phyloP scores from a whole-genome alignment of 1,140 invertebrate genomes.

The Drosophila nasuta region DNA sequence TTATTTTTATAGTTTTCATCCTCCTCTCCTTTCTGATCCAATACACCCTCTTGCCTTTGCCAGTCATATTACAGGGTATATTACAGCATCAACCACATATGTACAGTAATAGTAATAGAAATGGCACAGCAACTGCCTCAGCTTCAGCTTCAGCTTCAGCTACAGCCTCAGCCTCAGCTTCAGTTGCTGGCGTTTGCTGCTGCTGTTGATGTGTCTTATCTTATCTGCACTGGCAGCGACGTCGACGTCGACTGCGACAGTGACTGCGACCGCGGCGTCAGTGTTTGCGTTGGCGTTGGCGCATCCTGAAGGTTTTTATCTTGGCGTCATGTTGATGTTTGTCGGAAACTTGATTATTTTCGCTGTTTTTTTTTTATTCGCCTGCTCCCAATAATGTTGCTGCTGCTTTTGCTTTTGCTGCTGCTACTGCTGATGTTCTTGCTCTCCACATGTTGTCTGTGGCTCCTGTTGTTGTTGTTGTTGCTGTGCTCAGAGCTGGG shows the following conservation, averaged over 20 bases:
- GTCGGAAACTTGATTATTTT: slow-evolving; percentile 83
- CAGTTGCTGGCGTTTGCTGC: slow-evolving; percentile 26
- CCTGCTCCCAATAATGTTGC: slow-evolving; percentile 4
- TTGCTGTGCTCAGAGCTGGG: slow-evolving; percentile 15
- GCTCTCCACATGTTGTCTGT: slow-evolving; percentile 16
- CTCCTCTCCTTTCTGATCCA: background rate
- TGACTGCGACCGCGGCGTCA: slow-evolving; percentile 25
- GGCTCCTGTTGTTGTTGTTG: slow-evolving; percentile 28
- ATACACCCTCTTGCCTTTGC: no score
- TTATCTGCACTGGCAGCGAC: slow-evolving; percentile 70
- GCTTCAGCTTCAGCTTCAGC: background rate
- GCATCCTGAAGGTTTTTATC: slow-evolving; percentile 80
- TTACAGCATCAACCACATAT: slow-evolving; percentile 40
- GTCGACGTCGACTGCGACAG: slow-evolving; percentile 10
- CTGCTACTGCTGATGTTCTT: slow-evolving; percentile 40
- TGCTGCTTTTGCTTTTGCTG: slow-evolving; percentile 44
- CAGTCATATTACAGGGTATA: slow-evolving; percentile 17
- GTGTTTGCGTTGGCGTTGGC: slow-evolving; percentile 25
- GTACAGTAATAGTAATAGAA: slow-evolving; percentile 51
- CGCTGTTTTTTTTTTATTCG: slow-evolving; percentile 51
- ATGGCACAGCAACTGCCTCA: slow-evolving; percentile 57
- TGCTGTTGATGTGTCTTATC: slow-evolving; percentile 75
- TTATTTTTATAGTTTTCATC: background rate
- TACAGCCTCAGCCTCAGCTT: slow-evolving; percentile 28
- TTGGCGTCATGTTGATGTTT: slow-evolving; percentile 83